phyloP scores from a whole-genome alignment of 2,888 invertebrate species.

The Netelia fuscicornis region DNA sequence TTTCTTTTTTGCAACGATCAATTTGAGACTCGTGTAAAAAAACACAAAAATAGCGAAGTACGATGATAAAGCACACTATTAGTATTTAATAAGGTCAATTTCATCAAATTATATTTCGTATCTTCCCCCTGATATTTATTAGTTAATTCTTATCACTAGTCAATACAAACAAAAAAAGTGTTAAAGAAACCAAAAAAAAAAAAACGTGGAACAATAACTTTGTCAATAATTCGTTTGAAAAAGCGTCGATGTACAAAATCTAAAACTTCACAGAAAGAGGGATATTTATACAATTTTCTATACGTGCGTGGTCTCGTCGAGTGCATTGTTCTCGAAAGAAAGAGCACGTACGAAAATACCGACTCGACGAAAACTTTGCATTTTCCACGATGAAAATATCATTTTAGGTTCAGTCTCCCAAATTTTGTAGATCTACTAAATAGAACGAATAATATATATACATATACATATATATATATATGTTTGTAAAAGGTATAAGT shows the following conservation, averaged over 20 bases:
- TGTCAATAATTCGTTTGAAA: background rate
- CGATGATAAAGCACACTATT: conserved; percentile 3
- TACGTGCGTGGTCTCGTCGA: conserved; percentile 10
- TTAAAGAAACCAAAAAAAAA: conserved; percentile 12
- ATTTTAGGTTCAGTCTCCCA: background rate
- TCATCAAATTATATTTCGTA: conserved; percentile 66
- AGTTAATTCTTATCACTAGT: conserved; percentile 76
- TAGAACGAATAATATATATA: background rate
- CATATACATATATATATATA: background rate
- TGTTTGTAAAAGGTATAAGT: conserved; percentile 3
- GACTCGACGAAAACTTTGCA: conserved; percentile 16
- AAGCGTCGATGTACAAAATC: conserved; percentile 1
- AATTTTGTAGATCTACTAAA: background rate
- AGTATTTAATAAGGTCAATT: conserved; percentile 33
- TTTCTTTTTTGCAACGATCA: background rate
- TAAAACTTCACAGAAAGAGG: conserved; percentile 25
- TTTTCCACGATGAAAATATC: background rate
- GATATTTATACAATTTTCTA: conserved; percentile 56
- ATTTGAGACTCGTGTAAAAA: background rate
- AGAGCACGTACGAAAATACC: conserved; percentile 4
- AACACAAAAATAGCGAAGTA: background rate
- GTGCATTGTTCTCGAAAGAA: conserved; percentile 4
- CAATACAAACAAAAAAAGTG: conserved; percentile 63
- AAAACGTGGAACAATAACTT: conserved; percentile 28
- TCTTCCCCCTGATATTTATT: conserved; percentile 74